Conservation (phyloP, 2,888 invertebrate species). For the Mongoloraphidia duomilia region DNA sequence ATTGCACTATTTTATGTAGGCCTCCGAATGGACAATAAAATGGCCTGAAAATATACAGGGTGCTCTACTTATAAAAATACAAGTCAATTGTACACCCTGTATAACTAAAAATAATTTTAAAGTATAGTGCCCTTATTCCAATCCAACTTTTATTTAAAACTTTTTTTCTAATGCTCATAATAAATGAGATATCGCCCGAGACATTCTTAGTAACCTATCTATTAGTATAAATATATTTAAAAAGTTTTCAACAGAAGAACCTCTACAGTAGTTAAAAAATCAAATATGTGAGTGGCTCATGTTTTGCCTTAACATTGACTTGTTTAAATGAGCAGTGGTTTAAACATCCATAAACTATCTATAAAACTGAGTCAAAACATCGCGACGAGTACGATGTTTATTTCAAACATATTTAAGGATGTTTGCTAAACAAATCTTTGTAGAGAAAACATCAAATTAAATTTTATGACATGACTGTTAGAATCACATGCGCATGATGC, state of each 20-base stretch:
- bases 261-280: neutral
- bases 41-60: too few species aligned
- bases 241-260: neutral
- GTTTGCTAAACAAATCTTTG: slow-evolving; percentile 4
- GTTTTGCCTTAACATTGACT: neutral
- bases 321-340: neutral
- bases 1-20: too few species aligned
- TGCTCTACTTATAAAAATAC: too few species aligned
- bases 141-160: too few species aligned
- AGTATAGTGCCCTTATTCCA: too few species aligned
- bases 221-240: neutral
- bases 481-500: too few species aligned
- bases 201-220: too few species aligned
- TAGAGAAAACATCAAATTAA: slow-evolving; percentile 7
- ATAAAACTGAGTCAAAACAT: neutral
- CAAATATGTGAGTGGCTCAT: neutral
- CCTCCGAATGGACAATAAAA: too few species aligned
- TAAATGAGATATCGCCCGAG: too few species aligned
- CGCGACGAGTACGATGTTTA: slow-evolving; percentile 1
- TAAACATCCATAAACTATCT: slow-evolving; percentile 3
- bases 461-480: neutral
- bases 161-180: too few species aligned
- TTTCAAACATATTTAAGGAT: slow-evolving; percentile 1
- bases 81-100: too few species aligned
- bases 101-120: too few species aligned